A percentile compares a stretch with the other conserved stretches of the same genome.
These are phyloP conservation scores for Antennarius striatus DNA, from an alignment of 2,113 vertebrate genomes.

Conservation along the genomic window DNA sequence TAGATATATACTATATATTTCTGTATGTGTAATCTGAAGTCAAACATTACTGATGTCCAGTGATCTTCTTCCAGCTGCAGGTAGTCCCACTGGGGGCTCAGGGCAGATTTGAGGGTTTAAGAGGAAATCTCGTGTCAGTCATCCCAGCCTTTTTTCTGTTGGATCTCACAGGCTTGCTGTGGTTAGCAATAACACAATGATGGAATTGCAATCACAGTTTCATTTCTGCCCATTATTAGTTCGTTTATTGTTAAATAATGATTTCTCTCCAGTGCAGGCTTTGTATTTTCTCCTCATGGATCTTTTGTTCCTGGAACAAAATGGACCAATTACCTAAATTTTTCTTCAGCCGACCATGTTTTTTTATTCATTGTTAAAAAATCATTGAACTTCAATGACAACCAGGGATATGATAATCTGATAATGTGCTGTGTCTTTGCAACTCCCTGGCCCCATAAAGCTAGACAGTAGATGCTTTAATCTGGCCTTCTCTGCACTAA, in stretches of 20 bases:
- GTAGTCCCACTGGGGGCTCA: constrained; percentile 25
- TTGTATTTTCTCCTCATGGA: not conserved
- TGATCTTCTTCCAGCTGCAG: constrained; percentile 30
- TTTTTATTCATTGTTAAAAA: not conserved
- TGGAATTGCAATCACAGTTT: too few relatives aligned
- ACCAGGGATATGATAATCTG: not conserved
- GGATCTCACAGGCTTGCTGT: too few relatives aligned
- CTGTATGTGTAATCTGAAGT: constrained; percentile 33
- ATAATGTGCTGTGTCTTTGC: too few relatives aligned
- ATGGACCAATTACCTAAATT: not conserved
- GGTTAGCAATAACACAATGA: too few relatives aligned
- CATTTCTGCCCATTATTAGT: constrained; percentile 1
- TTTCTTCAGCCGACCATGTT: not conserved
- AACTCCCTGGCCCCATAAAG: not conserved
- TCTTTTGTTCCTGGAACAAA: not conserved
- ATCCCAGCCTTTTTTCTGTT: not conserved
- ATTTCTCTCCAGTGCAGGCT: not conserved
- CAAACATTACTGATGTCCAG: constrained; percentile 26
- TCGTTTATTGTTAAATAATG: not conserved
- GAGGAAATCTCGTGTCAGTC: constrained; percentile 32
- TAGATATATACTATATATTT: constrained; percentile 5
- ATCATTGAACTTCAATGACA: not conserved
- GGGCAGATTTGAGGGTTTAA: constrained; percentile 44
- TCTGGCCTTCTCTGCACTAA: not conserved
- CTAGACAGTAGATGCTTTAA: not conserved